These are phyloP conservation scores for Cynopterus brachyotis DNA, from an alignment of 2,113 vertebrate species.

Conservation along the genomic window DNA sequence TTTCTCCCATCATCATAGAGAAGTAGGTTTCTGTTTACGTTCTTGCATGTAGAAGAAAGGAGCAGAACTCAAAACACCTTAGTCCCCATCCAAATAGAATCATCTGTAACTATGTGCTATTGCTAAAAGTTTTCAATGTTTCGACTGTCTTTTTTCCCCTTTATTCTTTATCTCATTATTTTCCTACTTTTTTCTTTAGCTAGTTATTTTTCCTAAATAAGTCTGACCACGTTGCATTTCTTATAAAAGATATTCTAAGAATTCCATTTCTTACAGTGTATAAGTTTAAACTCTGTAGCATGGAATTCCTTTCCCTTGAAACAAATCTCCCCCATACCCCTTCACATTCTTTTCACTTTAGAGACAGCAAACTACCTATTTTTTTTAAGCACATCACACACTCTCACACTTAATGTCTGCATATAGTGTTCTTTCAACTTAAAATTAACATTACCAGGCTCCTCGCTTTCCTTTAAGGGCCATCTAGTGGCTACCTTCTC, in stretches of 20 bases:
- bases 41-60: neutral
- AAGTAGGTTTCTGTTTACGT: neutral
- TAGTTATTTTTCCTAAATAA: neutral
- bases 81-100: too few species aligned
- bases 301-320: neutral
- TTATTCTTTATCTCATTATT: neutral
- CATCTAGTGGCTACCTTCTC: fast-evolving
- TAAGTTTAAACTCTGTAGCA: neutral
- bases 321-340: fast-evolving
- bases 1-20: neutral
- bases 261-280: neutral
- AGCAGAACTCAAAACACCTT: neutral
- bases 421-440: neutral
- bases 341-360: neutral
- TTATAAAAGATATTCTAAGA: neutral
- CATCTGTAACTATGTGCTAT: neutral
- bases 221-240: neutral
- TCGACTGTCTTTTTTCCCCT: neutral
- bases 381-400: neutral
- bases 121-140: neutral
- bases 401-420: neutral
- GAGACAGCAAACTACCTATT: neutral
- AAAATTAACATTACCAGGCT: neutral
- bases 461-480: too few species aligned
- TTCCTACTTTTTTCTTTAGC: neutral